Evolutionary conservation across 2,797 vertebrate species (phyloP).

Genomic region (Champsocephalus esox): DNA sequence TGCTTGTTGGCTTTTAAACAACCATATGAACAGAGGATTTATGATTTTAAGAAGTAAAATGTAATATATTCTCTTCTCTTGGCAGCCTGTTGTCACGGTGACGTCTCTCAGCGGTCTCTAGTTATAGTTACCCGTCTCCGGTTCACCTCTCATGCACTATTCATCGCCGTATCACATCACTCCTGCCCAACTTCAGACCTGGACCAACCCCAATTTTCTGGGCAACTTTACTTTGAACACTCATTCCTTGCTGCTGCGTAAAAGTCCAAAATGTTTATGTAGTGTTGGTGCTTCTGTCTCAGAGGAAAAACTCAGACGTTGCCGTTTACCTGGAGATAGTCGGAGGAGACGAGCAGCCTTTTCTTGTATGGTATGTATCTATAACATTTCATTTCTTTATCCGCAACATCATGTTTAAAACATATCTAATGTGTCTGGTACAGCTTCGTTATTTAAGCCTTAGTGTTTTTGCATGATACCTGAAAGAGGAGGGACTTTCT

Average conservation of each 20-base stretch:
- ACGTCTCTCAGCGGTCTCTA: slow-evolving; percentile 80
- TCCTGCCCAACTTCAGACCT: slow-evolving; percentile 77
- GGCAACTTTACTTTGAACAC: slow-evolving; percentile 72
- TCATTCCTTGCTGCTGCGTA: slow-evolving; percentile 65
- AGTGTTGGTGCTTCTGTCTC: slow-evolving; percentile 48
- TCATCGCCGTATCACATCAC: slow-evolving; percentile 89
- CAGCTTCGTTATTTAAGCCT: slow-evolving; percentile 6
- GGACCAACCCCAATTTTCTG: slow-evolving; percentile 80
- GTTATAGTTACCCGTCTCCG: slow-evolving; percentile 86
- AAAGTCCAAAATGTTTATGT: slow-evolving; percentile 74
- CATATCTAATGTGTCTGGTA: not conserved
- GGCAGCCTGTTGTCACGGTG: slow-evolving; percentile 65
- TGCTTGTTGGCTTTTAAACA: not conserved
- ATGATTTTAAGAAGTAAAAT: not conserved
- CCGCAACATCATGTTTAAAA: not conserved
- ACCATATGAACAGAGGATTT: not conserved
- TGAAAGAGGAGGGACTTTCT: not conserved
- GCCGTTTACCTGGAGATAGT: slow-evolving; percentile 48
- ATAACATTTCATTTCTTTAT: slow-evolving; percentile 17
- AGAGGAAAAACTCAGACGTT: slow-evolving; percentile 25
- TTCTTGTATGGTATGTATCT: slow-evolving; percentile 77
- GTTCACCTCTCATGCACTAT: slow-evolving; percentile 91
- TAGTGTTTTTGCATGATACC: not conserved
- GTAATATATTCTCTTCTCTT: slow-evolving; percentile 23
- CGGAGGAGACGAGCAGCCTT: slow-evolving; percentile 18